These are phyloP conservation scores for Lasius fuliginosus DNA, from an alignment of 2,888 invertebrate genomes.

Conservation along the genomic window DNA sequence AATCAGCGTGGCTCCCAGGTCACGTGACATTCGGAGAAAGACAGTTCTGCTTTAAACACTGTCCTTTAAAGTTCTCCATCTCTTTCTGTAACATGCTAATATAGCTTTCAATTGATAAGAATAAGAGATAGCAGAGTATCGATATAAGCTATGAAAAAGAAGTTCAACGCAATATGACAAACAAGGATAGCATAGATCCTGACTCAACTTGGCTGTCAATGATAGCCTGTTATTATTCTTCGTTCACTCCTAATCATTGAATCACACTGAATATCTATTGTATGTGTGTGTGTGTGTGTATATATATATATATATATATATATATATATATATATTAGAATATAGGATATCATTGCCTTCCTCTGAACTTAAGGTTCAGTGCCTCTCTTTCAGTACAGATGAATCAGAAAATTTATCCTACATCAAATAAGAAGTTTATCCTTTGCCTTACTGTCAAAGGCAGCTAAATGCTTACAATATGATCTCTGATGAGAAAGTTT, in stretches of 20 bases:
- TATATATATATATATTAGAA: not conserved
- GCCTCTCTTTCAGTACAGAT: not conserved
- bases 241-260: not conserved
- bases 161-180: not conserved
- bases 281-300: no score
- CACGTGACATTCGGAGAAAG: not conserved
- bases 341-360: not conserved
- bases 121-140: not conserved
- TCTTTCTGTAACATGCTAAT: not conserved
- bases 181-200: not conserved
- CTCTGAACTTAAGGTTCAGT: no score
- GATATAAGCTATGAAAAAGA: not conserved
- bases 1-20: not conserved
- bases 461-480: not conserved
- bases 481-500: conserved; percentile 4
- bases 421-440: not conserved
- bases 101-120: not conserved
- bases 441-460: no score
- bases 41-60: not conserved
- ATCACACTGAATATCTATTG: not conserved
- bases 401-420: not conserved
- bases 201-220: not conserved
- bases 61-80: not conserved
- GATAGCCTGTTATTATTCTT: not conserved
- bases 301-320: no score